Conservation (phyloP, 2,888 invertebrate species). For the Cryptocephalus moraei region DNA sequence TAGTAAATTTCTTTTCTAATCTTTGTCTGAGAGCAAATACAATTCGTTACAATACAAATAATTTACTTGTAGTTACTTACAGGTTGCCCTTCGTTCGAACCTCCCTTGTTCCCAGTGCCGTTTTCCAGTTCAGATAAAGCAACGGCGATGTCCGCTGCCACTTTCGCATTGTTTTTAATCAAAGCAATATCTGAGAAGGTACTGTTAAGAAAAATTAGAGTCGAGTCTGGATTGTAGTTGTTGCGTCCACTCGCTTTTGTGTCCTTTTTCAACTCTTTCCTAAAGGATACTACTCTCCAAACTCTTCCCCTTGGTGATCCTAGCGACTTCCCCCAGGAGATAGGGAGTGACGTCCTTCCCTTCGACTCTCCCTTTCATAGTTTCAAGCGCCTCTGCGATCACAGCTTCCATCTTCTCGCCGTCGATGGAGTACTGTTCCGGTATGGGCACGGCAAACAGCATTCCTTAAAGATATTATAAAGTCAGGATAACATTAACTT, state of each 20-base stretch:
- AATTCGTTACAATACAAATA: too few relatives aligned
- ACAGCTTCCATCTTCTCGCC: constrained; percentile 53
- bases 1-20: too few relatives aligned
- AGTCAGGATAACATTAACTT: not conserved
- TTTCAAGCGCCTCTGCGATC: constrained; percentile 59
- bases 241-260: too few relatives aligned
- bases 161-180: constrained; percentile 84
- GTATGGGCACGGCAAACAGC: constrained; percentile 86
- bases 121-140: constrained; percentile 42
- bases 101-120: not conserved
- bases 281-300: constrained; percentile 75
- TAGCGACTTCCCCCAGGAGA: constrained; percentile 65
- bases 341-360: constrained; percentile 94
- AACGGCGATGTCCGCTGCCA: constrained; percentile 71
- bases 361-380: constrained; percentile 41
- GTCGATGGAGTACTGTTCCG: constrained; percentile 55
- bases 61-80: constrained; percentile 6
- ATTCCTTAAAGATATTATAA: constrained; percentile 33
- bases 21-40: too few relatives aligned
- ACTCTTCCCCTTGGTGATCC: constrained; percentile 74
- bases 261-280: too few relatives aligned
- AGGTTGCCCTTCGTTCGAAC: constrained; percentile 8
- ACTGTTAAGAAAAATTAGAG: constrained; percentile 5
- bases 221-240: too few relatives aligned
- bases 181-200: constrained; percentile 66